phyloP scores from a whole-genome alignment of 2,797 vertebrate species.

The Girardinus metallicus region DNA sequence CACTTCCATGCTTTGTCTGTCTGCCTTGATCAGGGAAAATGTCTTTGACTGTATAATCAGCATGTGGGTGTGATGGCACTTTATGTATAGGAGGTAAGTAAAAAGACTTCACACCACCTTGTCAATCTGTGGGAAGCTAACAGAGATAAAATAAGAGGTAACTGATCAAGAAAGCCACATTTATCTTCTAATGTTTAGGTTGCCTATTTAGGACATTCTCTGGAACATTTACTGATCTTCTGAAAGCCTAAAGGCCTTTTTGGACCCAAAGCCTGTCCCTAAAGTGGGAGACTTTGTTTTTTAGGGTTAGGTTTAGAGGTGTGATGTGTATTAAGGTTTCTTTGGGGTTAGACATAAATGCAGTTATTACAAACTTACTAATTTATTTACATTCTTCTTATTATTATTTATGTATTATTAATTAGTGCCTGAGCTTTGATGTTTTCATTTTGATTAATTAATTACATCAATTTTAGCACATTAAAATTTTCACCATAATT shows the following conservation, averaged over 20 bases:
- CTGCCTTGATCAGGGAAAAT: conserved; percentile 44
- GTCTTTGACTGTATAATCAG: conserved; percentile 15
- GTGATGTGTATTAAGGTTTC: too few relatives aligned
- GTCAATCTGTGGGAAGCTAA: conserved; percentile 18
- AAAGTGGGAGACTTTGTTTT: too few relatives aligned
- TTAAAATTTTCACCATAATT: too few relatives aligned
- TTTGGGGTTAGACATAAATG: neutral
- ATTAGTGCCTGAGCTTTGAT: too few relatives aligned
- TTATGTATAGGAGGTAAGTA: conserved; percentile 27
- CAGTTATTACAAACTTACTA: neutral
- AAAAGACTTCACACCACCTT: conserved; percentile 21
- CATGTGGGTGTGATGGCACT: conserved; percentile 7
- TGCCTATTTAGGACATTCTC: too few relatives aligned
- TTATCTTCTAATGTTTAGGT: neutral
- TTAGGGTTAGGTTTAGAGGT: too few relatives aligned
- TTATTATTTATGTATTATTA: too few relatives aligned
- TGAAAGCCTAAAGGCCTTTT: neutral
- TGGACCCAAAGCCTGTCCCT: too few relatives aligned
- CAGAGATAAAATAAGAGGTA: conserved; percentile 36
- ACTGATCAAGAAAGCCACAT: conserved; percentile 9
- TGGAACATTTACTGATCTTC: too few relatives aligned
- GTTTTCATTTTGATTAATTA: too few relatives aligned
- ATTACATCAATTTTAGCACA: too few relatives aligned
- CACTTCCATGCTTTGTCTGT: conserved; percentile 33
- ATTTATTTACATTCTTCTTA: too few relatives aligned